Conservation (phyloP, 2,113 vertebrate species). For the Brevimyrus niger region DNA sequence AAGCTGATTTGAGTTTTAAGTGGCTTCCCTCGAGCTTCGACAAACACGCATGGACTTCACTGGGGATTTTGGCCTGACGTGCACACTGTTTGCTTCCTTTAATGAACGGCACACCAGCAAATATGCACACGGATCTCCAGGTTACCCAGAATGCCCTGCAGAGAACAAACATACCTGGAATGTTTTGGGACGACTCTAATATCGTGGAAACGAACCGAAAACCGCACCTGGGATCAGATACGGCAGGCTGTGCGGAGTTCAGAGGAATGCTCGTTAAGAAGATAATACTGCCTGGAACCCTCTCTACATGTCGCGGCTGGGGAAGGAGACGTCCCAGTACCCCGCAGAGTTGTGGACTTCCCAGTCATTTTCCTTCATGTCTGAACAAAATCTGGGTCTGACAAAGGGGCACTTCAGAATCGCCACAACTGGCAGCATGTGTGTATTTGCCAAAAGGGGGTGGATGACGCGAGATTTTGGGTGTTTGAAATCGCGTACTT, state of each 20-base stretch:
- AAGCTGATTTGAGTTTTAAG: neutral
- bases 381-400: neutral
- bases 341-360: neutral
- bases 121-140: neutral
- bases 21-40: neutral
- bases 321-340: neutral
- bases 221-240: neutral
- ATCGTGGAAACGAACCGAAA: neutral
- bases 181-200: no score
- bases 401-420: neutral
- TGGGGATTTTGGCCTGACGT: neutral
- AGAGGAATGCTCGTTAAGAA: neutral
- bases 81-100: neutral
- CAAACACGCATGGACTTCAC: neutral
- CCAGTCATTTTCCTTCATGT: neutral
- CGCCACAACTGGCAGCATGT: neutral
- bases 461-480: neutral
- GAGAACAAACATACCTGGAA: neutral
- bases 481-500: neutral
- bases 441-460: neutral
- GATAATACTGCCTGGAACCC: neutral
- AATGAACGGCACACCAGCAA: neutral
- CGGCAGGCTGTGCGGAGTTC: neutral
- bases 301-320: neutral
- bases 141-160: conserved; percentile 7